Conservation (phyloP, 2,113 vertebrate genomes). For the Talpa occidentalis region DNA sequence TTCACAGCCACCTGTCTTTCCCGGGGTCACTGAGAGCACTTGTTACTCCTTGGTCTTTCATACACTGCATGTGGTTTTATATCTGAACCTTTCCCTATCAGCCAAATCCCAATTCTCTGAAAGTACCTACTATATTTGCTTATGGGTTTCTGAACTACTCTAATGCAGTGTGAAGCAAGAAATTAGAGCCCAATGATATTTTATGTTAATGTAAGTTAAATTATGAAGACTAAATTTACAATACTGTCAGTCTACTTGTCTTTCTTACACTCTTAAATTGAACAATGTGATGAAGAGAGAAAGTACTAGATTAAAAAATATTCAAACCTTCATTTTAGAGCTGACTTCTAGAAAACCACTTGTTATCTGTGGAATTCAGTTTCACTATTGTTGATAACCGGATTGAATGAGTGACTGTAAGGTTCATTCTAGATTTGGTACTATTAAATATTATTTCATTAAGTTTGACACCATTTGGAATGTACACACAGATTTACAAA, state of each 20-base stretch:
- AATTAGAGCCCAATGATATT: not conserved
- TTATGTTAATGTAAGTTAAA: not conserved
- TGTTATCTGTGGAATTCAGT: not conserved
- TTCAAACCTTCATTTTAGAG: not conserved
- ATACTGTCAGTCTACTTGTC: not conserved
- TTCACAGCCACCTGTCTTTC: not conserved
- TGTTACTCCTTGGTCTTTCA: not conserved
- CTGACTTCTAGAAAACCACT: not conserved
- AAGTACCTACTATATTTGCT: not conserved
- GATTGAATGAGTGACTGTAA: not conserved
- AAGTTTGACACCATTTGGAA: not conserved
- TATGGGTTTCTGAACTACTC: not conserved
- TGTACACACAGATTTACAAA: not conserved
- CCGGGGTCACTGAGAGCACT: not conserved
- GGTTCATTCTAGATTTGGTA: not conserved
- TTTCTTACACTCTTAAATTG: not conserved
- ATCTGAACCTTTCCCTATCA: not conserved
- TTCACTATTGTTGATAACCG: not conserved
- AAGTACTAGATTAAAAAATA: conserved; percentile 9
- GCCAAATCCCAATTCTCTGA: not conserved
- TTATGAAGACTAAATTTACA: not conserved
- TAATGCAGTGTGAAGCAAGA: not conserved
- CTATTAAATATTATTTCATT: not conserved
- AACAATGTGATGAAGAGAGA: not conserved
- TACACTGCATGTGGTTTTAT: not conserved